A percentile compares a stretch with the other conserved stretches of the same genome.
phyloP scores from a whole-genome alignment of 2,113 vertebrate genomes.

The Stomatorhinus ivindoensis region DNA sequence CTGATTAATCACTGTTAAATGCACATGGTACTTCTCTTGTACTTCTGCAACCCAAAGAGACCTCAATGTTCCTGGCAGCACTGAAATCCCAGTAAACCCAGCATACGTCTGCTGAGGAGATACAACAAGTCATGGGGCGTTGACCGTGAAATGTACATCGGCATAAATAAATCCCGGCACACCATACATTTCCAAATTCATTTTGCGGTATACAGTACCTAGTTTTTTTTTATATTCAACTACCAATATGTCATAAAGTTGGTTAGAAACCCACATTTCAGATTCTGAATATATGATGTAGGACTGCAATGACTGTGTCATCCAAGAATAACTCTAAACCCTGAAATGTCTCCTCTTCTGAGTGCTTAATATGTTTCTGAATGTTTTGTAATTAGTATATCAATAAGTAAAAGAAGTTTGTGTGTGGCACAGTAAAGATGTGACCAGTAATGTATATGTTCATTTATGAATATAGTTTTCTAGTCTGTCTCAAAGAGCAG shows the following conservation, averaged over 20 bases:
- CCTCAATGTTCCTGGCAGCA: slow-evolving; percentile 20
- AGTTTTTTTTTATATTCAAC: background rate
- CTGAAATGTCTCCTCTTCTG: background rate
- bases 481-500: background rate
- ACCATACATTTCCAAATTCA: background rate
- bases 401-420: background rate
- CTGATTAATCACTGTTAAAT: slow-evolving; percentile 9
- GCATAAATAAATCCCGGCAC: background rate
- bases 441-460: background rate
- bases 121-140: background rate
- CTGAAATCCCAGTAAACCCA: background rate
- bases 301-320: background rate
- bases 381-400: background rate
- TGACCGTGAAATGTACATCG: background rate
- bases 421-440: background rate
- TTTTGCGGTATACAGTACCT: background rate
- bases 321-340: background rate
- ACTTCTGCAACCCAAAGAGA: slow-evolving; percentile 12
- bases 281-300: background rate
- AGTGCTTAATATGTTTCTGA: background rate
- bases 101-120: background rate
- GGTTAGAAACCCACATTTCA: background rate
- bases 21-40: background rate
- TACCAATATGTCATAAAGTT: background rate
- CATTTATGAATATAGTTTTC: background rate